A percentile compares a stretch with the other conserved stretches of the same genome.
These are phyloP conservation scores for Falco berigora DNA, from an alignment of 2,797 vertebrate genomes.

Conservation along the genomic window DNA sequence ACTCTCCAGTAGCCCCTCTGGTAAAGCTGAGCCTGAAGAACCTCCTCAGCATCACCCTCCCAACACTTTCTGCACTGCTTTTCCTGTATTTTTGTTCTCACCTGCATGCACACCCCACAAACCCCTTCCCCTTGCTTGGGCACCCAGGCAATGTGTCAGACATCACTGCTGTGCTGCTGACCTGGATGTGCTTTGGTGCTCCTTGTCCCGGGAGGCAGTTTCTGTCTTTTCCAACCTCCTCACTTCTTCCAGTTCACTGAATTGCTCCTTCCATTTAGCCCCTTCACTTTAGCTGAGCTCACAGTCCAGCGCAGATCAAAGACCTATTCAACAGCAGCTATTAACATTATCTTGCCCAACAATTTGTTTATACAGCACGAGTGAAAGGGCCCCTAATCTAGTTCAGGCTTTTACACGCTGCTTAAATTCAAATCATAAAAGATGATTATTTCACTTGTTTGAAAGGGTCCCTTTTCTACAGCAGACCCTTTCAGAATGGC, in stretches of 20 bases:
- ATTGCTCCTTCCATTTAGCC: not conserved
- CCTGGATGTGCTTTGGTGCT: not conserved
- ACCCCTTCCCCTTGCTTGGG: not conserved
- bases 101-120: rapidly evolving
- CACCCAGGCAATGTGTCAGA: not conserved
- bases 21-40: not conserved
- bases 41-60: not conserved
- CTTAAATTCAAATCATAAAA: not conserved
- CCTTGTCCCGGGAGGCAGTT: not conserved
- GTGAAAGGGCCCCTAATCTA: not conserved
- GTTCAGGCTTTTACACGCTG: not conserved
- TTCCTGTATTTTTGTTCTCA: not conserved
- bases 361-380: not conserved
- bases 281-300: not conserved
- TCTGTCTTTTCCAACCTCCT: not conserved
- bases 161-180: not conserved
- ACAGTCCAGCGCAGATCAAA: not conserved
- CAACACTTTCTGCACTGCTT: not conserved
- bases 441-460: not conserved
- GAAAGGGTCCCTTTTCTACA: not conserved
- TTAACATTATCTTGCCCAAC: not conserved
- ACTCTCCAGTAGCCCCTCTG: not conserved
- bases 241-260: not conserved
- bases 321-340: not conserved
- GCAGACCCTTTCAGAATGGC: not conserved